A percentile compares a stretch with the other conserved stretches of the same genome.
phyloP scores from a whole-genome alignment of 2,797 vertebrate species.

The Lepilemur septentrionalis region DNA sequence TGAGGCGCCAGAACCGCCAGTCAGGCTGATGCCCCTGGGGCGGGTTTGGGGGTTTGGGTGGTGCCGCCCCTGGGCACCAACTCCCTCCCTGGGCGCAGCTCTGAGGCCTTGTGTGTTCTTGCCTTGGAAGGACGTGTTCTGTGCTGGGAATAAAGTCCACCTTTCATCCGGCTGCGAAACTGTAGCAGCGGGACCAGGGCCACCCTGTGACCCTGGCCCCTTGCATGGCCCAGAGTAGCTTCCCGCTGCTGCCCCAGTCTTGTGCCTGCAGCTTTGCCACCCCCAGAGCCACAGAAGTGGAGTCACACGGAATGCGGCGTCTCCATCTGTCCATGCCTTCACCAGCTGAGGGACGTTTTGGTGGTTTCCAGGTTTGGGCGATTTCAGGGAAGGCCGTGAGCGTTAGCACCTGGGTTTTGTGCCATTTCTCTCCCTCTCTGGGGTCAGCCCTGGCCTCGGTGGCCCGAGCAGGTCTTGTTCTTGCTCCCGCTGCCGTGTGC shows the following conservation, averaged over 20 bases:
- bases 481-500: too few species aligned
- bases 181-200: too few species aligned
- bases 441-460: background rate
- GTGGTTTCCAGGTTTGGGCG: background rate
- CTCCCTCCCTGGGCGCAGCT: background rate
- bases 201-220: too few species aligned
- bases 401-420: background rate
- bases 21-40: too few species aligned
- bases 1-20: too few species aligned
- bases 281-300: too few species aligned
- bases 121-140: background rate
- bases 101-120: background rate
- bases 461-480: background rate
- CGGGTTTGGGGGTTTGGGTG: background rate
- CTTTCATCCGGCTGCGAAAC: background rate
- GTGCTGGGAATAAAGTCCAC: background rate
- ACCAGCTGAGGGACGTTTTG: background rate
- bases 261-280: too few species aligned
- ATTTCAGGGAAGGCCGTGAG: background rate
- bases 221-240: too few species aligned
- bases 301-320: too few species aligned
- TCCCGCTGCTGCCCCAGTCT: too few species aligned
- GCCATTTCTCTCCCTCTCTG: background rate
- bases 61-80: too few species aligned
- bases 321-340: background rate